Conservation (phyloP, 2,888 invertebrate species). For the Napeogenes sylphis region DNA sequence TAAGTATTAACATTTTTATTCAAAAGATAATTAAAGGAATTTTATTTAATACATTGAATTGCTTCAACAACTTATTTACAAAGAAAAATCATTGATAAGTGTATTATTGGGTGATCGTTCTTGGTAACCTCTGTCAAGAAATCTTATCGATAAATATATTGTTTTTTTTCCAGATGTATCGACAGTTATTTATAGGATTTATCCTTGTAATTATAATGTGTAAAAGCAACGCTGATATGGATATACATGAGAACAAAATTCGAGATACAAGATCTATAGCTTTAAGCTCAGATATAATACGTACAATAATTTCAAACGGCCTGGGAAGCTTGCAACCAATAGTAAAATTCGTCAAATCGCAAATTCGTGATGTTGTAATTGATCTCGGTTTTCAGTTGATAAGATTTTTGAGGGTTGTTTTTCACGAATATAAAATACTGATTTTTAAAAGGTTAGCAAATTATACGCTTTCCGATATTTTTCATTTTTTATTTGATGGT, state of each 20-base stretch:
- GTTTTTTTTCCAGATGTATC: constrained; percentile 37
- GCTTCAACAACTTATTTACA: too few species aligned
- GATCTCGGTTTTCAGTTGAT: constrained; percentile 41
- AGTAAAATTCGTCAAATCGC: constrained; percentile 42
- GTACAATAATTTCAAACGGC: constrained; percentile 23
- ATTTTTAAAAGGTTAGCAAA: constrained; percentile 45
- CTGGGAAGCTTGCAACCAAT: constrained; percentile 39
- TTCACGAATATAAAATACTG: constrained; percentile 44
- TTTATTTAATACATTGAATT: too few species aligned
- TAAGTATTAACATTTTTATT: too few species aligned
- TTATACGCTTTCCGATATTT: constrained; percentile 47
- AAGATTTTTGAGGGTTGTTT: constrained; percentile 36
- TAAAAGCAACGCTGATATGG: constrained; percentile 11
- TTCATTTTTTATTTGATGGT: constrained; percentile 44
- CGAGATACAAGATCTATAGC: constrained; percentile 21
- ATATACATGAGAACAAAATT: neutral
- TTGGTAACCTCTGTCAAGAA: neutral
- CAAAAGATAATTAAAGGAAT: too few species aligned
- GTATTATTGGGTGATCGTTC: neutral
- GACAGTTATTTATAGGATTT: constrained; percentile 16
- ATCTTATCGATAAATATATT: neutral
- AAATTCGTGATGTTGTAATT: constrained; percentile 45
- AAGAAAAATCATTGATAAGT: neutral
- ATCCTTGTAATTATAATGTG: constrained; percentile 9
- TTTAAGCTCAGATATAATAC: constrained; percentile 11